A percentile compares a stretch with the other conserved stretches of the same genome.
Conservation (phyloP, 1,140 invertebrate species). For the Caenorhabditis latens region DNA sequence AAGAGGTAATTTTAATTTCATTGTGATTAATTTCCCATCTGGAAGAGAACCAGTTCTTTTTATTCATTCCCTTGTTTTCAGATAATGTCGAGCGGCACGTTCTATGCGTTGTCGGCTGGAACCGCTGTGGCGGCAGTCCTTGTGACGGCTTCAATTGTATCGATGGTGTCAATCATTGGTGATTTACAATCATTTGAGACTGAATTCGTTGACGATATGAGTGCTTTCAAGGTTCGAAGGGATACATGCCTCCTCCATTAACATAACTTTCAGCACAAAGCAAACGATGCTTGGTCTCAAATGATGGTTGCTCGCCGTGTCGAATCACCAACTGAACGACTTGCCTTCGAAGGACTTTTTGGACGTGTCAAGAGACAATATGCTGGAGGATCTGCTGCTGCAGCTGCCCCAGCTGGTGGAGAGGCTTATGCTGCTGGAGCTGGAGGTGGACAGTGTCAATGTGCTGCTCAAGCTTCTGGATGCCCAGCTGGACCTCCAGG, state of each 20-base stretch:
- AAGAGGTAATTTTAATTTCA: conserved; percentile 6
- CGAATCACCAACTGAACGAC: conserved; percentile 11
- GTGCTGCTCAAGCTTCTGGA: conserved; percentile 57
- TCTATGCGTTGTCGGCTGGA: conserved; percentile 52
- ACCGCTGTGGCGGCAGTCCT: conserved; percentile 38
- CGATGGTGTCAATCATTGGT: conserved; percentile 27
- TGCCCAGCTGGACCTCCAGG: conserved; percentile 57
- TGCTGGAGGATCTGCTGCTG: conserved; percentile 8
- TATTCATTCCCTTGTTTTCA: not conserved
- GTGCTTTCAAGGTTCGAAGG: conserved; percentile 23
- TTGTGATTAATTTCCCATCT: not conserved
- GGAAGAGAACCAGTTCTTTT: not conserved
- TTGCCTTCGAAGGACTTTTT: conserved; percentile 21
- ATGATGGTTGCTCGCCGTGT: conserved; percentile 20
- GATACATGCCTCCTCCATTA: not conserved
- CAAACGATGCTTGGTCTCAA: conserved; percentile 47
- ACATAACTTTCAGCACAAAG: conserved; percentile 16
- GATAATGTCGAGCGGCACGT: conserved; percentile 51
- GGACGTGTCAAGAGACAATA: conserved; percentile 47
- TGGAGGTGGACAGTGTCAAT: conserved; percentile 49
- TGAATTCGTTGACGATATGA: conserved; percentile 33
- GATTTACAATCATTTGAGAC: conserved; percentile 37
- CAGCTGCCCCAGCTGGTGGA: not conserved
- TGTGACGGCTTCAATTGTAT: conserved; percentile 15
- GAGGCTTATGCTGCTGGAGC: conserved; percentile 30